These are phyloP conservation scores for Heterochromis multidens DNA, from an alignment of 2,113 vertebrate genomes.

Conservation along the genomic window DNA sequence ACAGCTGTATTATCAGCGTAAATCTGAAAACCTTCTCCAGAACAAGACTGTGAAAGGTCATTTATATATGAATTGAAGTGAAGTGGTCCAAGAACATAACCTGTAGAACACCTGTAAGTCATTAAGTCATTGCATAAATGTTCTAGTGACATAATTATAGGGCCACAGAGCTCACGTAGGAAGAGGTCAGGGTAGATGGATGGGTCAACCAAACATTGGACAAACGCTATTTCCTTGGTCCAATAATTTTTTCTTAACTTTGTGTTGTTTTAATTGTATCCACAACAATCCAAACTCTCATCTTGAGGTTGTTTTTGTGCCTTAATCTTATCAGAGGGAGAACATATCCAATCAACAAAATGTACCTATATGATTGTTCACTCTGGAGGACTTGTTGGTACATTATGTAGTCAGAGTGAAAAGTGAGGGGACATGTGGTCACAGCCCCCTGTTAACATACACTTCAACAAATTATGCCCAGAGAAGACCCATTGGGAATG, in stretches of 20 bases:
- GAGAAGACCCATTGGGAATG: background rate
- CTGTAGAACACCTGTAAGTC: background rate
- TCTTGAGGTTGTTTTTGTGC: background rate
- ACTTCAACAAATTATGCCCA: background rate
- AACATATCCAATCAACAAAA: background rate
- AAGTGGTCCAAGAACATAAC: background rate
- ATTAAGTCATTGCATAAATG: no score
- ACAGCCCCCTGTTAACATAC: background rate
- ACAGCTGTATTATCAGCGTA: background rate
- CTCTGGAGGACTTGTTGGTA: background rate
- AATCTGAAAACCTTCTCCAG: rapidly evolving
- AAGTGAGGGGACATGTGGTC: background rate
- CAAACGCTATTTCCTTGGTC: background rate
- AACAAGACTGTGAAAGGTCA: background rate
- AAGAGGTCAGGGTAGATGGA: background rate
- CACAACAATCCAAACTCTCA: background rate
- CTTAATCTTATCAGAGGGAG: background rate
- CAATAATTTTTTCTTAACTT: background rate
- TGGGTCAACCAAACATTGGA: background rate
- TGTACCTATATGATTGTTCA: background rate
- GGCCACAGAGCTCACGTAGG: no score
- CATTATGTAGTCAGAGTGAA: background rate
- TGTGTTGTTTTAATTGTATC: background rate
- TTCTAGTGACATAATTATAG: no score
- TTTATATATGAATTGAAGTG: background rate